Evolutionary conservation across 2,888 invertebrate genomes (phyloP).

Genomic region (Andrena flavipes): DNA sequence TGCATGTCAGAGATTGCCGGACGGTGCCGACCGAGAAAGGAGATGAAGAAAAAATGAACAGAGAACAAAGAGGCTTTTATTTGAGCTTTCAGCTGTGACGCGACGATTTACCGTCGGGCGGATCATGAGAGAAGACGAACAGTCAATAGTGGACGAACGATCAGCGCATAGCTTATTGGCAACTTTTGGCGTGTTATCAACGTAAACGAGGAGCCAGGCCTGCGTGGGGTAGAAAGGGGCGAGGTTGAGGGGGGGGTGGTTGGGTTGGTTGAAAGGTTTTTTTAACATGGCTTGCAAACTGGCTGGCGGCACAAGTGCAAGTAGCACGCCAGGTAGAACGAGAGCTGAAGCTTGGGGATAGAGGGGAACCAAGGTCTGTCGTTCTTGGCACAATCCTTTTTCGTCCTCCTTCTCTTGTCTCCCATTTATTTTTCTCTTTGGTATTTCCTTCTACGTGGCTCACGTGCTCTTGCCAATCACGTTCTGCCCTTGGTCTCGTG

Average conservation of each 20-base stretch:
- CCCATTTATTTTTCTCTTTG: not conserved
- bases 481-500: not conserved
- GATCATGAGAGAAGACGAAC: conserved; percentile 54
- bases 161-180: conserved; percentile 54
- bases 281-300: conserved; percentile 11
- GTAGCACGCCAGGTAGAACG: conserved; percentile 17
- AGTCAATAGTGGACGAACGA: conserved; percentile 59
- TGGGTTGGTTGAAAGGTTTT: too few relatives aligned
- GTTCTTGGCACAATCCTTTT: conserved; percentile 22
- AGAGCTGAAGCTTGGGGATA: conserved; percentile 17
- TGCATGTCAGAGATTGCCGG: conserved; percentile 64
- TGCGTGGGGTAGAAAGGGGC: conserved; percentile 4
- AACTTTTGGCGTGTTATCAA: conserved; percentile 45
- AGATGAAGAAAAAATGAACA: conserved; percentile 66
- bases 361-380: conserved; percentile 14
- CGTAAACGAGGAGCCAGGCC: conserved; percentile 38
- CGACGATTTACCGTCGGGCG: conserved; percentile 17
- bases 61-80: conserved; percentile 34
- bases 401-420: not conserved
- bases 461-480: conserved; percentile 9
- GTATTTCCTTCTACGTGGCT: not conserved
- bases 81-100: conserved; percentile 3
- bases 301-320: conserved; percentile 36
- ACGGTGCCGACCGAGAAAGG: conserved; percentile 72
- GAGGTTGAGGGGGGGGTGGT: not conserved